A percentile compares a stretch with the other conserved stretches of the same genome.
Evolutionary conservation across 2,888 invertebrate genomes (phyloP).

Genomic region (Xestia rhomboidea): DNA sequence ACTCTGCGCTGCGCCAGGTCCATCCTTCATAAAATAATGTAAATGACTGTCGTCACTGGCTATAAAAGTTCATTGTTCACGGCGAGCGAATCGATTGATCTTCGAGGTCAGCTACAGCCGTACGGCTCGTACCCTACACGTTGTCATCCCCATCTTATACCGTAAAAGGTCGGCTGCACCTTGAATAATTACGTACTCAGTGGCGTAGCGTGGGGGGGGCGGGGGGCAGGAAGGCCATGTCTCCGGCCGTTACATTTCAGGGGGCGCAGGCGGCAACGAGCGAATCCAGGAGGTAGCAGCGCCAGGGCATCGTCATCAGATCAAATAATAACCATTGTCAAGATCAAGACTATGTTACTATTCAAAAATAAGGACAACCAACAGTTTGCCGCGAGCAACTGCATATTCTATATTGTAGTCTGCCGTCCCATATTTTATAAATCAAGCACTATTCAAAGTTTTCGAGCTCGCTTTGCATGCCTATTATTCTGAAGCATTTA

Average conservation of each 20-base stretch:
- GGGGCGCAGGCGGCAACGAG: not conserved
- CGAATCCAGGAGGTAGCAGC: not conserved
- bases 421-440: no score
- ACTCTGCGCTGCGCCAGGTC: constrained; percentile 4
- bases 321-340: not conserved
- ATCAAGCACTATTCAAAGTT: no score
- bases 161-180: not conserved
- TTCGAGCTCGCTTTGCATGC: no score
- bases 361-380: not conserved
- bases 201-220: not conserved
- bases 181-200: not conserved
- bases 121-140: constrained; percentile 12
- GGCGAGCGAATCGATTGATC: constrained; percentile 19
- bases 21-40: constrained; percentile 9
- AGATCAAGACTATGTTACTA: not conserved
- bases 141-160: not conserved
- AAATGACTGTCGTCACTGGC: not conserved
- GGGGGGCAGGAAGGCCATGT: not conserved
- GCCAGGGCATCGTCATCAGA: not conserved
- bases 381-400: no score
- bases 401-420: no score
- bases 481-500: no score
- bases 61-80: constrained; percentile 18
- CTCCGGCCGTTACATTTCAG: not conserved
- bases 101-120: constrained; percentile 12